phyloP scores from a whole-genome alignment of 2,113 vertebrate species.

The Phalacrocorax pelagicus region DNA sequence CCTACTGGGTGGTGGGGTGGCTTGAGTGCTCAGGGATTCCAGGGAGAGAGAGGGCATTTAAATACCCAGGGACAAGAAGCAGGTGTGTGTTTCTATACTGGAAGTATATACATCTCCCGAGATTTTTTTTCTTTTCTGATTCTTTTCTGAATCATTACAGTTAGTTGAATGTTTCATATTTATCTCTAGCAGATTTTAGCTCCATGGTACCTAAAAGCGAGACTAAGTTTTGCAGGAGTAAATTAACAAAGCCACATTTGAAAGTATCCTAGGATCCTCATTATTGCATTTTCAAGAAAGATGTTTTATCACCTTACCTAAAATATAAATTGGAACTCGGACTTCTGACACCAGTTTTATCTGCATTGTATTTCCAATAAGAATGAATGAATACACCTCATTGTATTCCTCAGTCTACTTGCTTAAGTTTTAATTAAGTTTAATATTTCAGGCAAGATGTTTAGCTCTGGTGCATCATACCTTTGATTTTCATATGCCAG shows the following conservation, averaged over 20 bases:
- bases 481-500: background rate
- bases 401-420: background rate
- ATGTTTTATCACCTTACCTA: background rate
- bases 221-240: background rate
- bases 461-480: background rate
- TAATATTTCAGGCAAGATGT: background rate
- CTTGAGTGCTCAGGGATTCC: background rate
- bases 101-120: background rate
- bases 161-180: background rate
- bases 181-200: background rate
- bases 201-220: background rate
- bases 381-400: background rate
- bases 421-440: background rate
- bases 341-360: background rate
- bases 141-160: background rate
- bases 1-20: fast-evolving
- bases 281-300: background rate
- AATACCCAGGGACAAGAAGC: background rate
- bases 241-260: background rate
- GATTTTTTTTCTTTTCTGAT: background rate
- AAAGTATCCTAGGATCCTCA: background rate
- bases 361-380: background rate
- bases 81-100: background rate
- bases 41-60: background rate
- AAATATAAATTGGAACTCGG: background rate